Evolutionary conservation across 2,797 vertebrate species (phyloP).

Genomic region (Girardinus metallicus): DNA sequence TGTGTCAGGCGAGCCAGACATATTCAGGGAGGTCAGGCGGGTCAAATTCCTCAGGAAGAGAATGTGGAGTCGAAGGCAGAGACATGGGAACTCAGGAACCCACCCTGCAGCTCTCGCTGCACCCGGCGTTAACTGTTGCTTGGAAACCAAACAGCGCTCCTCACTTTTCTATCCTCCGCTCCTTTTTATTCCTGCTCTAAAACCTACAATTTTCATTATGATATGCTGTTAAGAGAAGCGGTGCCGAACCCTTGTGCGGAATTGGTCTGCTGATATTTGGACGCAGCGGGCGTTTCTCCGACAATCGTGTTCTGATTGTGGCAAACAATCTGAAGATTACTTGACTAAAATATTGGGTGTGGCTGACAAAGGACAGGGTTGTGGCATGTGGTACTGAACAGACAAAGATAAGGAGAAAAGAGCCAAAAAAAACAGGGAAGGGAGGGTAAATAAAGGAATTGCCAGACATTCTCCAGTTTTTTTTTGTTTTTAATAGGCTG

Average conservation of each 20-base stretch:
- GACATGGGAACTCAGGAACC: conserved; percentile 74
- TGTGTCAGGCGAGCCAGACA: conserved; percentile 72
- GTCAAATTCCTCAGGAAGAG: conserved; percentile 80
- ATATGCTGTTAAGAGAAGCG: conserved; percentile 45
- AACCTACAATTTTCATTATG: conserved; percentile 67
- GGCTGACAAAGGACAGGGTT: conserved; percentile 24
- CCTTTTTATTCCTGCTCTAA: conserved; percentile 31
- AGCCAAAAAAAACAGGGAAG: background rate
- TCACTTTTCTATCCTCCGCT: conserved; percentile 32
- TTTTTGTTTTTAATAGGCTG: background rate
- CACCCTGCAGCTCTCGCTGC: conserved; percentile 68
- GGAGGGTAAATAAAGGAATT: background rate
- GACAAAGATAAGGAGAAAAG: conserved; percentile 18
- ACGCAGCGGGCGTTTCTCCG: conserved; percentile 1
- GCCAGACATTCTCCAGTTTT: background rate
- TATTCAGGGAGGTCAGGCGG: conserved; percentile 68
- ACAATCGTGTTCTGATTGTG: conserved; percentile 52
- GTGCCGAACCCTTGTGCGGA: conserved; percentile 33
- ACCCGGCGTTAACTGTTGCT: conserved; percentile 72
- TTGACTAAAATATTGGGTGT: conserved; percentile 36
- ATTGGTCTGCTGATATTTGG: conserved; percentile 28
- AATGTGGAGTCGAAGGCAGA: conserved; percentile 74
- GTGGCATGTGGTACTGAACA: conserved; percentile 3
- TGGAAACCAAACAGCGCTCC: conserved; percentile 72
- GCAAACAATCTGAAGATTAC: conserved; percentile 29